These are phyloP conservation scores for Altica lythri DNA, from an alignment of 2,888 invertebrate species.

Conservation along the genomic window DNA sequence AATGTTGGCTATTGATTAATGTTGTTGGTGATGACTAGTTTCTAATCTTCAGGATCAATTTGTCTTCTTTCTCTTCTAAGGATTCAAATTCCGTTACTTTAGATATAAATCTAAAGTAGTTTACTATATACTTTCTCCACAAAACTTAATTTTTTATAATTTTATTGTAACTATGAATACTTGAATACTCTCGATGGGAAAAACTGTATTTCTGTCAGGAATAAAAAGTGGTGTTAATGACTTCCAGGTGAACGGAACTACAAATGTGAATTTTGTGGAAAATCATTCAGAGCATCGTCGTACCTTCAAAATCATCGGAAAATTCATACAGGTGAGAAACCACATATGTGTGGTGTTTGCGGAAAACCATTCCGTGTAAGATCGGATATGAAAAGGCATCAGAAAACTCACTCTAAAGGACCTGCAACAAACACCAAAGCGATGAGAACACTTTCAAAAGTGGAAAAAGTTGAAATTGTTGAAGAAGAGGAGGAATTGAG, in stretches of 20 bases:
- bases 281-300: conserved; percentile 83
- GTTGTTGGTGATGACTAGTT: too few species aligned
- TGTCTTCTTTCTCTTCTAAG: too few species aligned
- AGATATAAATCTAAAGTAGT: too few species aligned
- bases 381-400: conserved; percentile 82
- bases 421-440: conserved; percentile 23
- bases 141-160: too few species aligned
- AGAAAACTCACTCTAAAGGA: conserved; percentile 67
- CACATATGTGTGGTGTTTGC: conserved; percentile 75
- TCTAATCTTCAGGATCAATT: too few species aligned
- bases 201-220: too few species aligned
- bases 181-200: too few species aligned
- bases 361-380: conserved; percentile 81
- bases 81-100: too few species aligned
- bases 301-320: conserved; percentile 83
- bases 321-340: conserved; percentile 84
- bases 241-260: conserved; percentile 77
- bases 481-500: conserved; percentile 46
- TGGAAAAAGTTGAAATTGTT: conserved; percentile 43
- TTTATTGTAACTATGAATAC: too few species aligned
- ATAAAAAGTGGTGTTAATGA: too few species aligned
- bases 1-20: too few species aligned
- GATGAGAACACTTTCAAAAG: conserved; percentile 31
- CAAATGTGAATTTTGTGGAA: conserved; percentile 81
- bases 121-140: too few species aligned